Conservation (phyloP, 2,113 vertebrate species). For the Neolamprologus tretocephalus region DNA sequence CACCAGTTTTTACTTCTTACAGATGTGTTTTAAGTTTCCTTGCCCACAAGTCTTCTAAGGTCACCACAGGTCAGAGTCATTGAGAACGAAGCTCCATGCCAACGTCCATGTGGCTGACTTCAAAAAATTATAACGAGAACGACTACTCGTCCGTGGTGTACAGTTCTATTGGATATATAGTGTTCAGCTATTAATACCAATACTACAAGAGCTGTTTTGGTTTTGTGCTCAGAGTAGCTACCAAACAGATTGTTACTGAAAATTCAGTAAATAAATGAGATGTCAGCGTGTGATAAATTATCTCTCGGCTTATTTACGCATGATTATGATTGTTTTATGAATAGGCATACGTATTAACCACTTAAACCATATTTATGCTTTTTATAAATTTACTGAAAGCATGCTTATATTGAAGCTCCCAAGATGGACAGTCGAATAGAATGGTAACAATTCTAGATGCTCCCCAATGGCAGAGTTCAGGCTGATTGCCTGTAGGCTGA, state of each 20-base stretch:
- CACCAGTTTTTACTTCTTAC: background rate
- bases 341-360: background rate
- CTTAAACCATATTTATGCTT: background rate
- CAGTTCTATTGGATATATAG: background rate
- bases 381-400: slow-evolving; percentile 3
- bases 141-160: background rate
- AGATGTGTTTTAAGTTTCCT: background rate
- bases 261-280: background rate
- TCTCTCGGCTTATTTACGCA: background rate
- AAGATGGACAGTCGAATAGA: slow-evolving; percentile 42
- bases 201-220: background rate
- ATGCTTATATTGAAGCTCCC: slow-evolving; percentile 16
- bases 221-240: background rate
- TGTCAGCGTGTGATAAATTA: background rate
- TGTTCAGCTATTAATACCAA: background rate
- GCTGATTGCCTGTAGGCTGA: slow-evolving; percentile 52
- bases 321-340: background rate
- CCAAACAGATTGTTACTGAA: background rate
- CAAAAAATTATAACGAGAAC: background rate
- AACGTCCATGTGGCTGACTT: background rate
- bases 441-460: slow-evolving; percentile 51
- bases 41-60: background rate
- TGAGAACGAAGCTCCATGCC: background rate
- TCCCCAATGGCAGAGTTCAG: slow-evolving; percentile 59
- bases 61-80: background rate